Conservation (phyloP, 2,888 invertebrate genomes). For the Drosophila demipolita region DNA sequence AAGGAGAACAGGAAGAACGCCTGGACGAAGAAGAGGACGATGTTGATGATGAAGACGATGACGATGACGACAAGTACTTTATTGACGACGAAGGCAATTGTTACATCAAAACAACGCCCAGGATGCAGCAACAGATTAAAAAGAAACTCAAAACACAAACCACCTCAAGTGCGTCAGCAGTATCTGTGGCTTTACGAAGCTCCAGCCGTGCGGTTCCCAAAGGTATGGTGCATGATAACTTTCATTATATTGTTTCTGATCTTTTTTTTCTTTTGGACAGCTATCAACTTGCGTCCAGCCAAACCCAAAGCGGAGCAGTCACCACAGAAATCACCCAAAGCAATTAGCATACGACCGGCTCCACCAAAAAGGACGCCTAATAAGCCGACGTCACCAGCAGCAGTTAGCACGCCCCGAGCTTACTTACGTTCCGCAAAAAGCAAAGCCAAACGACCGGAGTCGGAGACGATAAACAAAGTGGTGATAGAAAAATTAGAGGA, state of each 20-base stretch:
- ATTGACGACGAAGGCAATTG: conserved; percentile 91
- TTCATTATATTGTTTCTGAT: neutral
- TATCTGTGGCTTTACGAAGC: conserved; percentile 28
- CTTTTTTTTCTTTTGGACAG: conserved; percentile 10
- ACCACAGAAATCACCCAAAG: conserved; percentile 84
- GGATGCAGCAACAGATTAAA: conserved; percentile 70
- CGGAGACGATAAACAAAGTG: conserved; percentile 15
- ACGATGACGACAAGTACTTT: conserved; percentile 89
- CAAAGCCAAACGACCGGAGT: conserved; percentile 4
- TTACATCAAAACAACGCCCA: conserved; percentile 91
- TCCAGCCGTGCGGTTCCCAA: conserved; percentile 37
- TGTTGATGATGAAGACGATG: conserved; percentile 28
- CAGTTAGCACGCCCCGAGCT: conserved; percentile 11
- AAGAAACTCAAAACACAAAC: conserved; percentile 42
- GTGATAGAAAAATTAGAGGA: conserved; percentile 15
- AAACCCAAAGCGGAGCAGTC: conserved; percentile 20
- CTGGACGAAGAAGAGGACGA: conserved; percentile 60
- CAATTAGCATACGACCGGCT: conserved; percentile 51
- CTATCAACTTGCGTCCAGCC: conserved; percentile 66
- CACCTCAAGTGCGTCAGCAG: neutral
- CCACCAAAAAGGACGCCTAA: conserved; percentile 34
- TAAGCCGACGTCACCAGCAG: conserved; percentile 13
- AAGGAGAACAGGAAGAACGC: conserved; percentile 60
- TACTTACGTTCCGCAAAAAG: conserved; percentile 36
- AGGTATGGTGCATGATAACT: conserved; percentile 3